Evolutionary conservation across 2,113 vertebrate species (phyloP).

Genomic region (Sigmodon hispidus): DNA sequence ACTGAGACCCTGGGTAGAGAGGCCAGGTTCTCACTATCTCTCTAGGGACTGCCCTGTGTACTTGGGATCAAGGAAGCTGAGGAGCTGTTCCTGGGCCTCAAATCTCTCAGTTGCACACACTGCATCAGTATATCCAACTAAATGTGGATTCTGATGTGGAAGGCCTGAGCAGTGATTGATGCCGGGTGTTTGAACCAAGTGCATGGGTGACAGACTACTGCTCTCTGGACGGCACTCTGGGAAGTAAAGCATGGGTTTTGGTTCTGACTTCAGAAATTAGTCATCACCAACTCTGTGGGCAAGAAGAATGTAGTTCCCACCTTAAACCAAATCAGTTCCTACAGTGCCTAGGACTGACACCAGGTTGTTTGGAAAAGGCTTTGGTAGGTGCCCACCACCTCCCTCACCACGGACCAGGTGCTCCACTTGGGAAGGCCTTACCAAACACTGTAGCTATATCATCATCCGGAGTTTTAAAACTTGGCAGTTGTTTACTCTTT

Average conservation of each 20-base stretch:
- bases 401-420: no score
- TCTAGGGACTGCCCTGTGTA: neutral
- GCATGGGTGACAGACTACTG: neutral
- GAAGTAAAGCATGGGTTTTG: neutral
- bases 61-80: neutral
- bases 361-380: neutral
- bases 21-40: neutral
- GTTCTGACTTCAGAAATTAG: neutral
- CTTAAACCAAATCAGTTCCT: neutral
- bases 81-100: neutral
- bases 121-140: neutral
- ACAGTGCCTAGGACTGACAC: no score
- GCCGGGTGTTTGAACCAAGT: neutral
- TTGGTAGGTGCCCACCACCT: neutral
- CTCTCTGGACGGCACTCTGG: neutral
- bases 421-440: neutral
- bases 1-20: neutral
- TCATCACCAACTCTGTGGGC: neutral
- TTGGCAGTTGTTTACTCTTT: neutral
- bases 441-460: constrained; percentile 29
- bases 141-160: neutral
- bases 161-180: neutral
- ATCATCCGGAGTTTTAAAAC: neutral
- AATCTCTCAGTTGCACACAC: no score
- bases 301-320: neutral